Base-by-base conservation (phyloP, 2,113 vertebrate species). In the Platichthys stellatus region DNA sequence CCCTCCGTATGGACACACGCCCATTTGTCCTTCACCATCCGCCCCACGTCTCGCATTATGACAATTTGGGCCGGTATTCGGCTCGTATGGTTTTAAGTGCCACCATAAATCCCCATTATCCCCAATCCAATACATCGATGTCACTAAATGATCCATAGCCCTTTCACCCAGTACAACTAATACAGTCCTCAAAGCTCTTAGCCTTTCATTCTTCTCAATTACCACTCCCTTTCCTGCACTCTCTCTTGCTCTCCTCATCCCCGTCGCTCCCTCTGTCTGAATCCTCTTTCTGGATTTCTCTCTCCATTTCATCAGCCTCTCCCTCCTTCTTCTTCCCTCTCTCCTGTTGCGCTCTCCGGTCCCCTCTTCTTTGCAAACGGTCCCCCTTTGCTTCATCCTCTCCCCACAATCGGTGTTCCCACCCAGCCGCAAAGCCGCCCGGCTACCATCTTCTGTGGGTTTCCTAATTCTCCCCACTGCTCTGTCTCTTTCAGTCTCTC, bases 201-300 rank as follows among this genome's bases (percentile, higher is more conserved):
- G 89, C 87, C 84, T 82, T 88, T 86, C 88, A 92, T 93, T 90
- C 88, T 89, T 93, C 90, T 90, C 89, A 87, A 91, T 93, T 91
- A 90, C 89, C 78, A 83, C 86, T 85, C 81, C 81, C 76, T 76
- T 79, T 72, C 76, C 87, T 12, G 62, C 86, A 70, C 84, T 73
- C 75, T 56, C 76, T 24, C 63, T 26, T 31, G 8, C 84, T 80
- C 78, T 31, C 78, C 49, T 35, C 28, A 15, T 15, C 49, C 62
- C 43, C 38, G 31, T 21, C 18, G 8, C 59, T 56, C 72, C 53
- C 80, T 66, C 63, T 63, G 53, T 82, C 77, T 87, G 80, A 88
- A 89, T 88, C 90, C 87, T 84, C 83, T 91, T 90, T 91, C 90
- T 53, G 60, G 81, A 90, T 89, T 90, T 89, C 77, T 78, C 83